These are phyloP conservation scores for Myotis davidii DNA, from an alignment of 2,113 vertebrate species.

Conservation along the genomic window DNA sequence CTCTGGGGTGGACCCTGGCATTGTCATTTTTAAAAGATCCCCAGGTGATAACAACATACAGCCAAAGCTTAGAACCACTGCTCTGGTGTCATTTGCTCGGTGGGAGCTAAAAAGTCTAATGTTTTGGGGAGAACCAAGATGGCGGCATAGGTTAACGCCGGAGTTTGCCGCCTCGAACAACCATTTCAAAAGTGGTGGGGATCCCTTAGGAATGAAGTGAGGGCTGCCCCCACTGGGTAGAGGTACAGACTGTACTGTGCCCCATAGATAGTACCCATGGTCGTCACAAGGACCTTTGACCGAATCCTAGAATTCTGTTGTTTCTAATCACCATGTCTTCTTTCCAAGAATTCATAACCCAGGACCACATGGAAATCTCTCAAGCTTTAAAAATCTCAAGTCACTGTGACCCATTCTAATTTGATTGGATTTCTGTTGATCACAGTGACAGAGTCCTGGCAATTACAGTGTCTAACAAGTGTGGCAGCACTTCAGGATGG, in stretches of 20 bases:
- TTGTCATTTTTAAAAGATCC: background rate
- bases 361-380: background rate
- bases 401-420: background rate
- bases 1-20: background rate
- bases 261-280: background rate
- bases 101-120: background rate
- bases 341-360: background rate
- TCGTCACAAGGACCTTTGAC: background rate
- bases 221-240: background rate
- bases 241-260: background rate
- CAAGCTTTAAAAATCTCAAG: constrained; percentile 20
- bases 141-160: no score
- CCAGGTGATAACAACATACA: background rate
- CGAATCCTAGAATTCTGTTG: background rate
- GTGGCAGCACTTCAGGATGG: background rate
- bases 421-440: constrained; percentile 24
- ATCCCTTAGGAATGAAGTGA: background rate
- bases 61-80: background rate
- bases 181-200: no score
- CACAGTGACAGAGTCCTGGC: background rate
- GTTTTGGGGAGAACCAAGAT: background rate
- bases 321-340: background rate
- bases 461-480: background rate
- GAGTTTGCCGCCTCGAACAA: no score
- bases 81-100: background rate